Percentiles rank a stretch among this genome's conserved stretches.
Conservation (phyloP, 2,113 vertebrate species). For the Peromyscus leucopus region DNA sequence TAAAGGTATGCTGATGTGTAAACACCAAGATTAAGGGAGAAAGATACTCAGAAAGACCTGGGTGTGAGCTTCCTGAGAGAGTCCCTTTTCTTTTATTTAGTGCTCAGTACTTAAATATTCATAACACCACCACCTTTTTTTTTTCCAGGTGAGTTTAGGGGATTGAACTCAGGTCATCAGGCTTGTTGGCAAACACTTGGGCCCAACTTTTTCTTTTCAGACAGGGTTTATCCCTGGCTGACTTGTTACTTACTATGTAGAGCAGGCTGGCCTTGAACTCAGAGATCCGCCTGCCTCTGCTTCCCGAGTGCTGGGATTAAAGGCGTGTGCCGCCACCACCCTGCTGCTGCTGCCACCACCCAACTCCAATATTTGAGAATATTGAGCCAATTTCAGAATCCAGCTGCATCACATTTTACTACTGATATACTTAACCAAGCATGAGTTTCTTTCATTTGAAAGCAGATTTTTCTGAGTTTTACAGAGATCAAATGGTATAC, state of each 20-base stretch:
- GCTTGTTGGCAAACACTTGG: not conserved
- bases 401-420: not conserved
- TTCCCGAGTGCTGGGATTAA: not conserved
- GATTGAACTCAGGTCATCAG: not conserved
- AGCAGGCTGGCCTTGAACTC: not conserved
- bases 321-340: not conserved
- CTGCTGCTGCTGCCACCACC: not conserved
- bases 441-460: not conserved
- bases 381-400: not conserved
- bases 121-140: not conserved
- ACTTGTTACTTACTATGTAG: not conserved
- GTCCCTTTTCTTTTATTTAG: not conserved
- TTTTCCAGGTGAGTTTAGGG: not conserved
- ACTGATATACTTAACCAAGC: not conserved
- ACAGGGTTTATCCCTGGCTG: not conserved
- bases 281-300: not conserved
- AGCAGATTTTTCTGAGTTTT: not conserved
- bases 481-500: not conserved
- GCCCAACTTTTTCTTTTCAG: not conserved
- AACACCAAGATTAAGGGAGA: not conserved
- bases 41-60: not conserved
- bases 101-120: not conserved
- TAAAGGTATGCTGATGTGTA: not conserved
- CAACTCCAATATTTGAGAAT: not conserved
- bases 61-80: not conserved